A percentile compares a stretch with the other conserved stretches of the same genome.
Conservation (phyloP, 1,140 invertebrate genomes). For the Ceratitis capitata region DNA sequence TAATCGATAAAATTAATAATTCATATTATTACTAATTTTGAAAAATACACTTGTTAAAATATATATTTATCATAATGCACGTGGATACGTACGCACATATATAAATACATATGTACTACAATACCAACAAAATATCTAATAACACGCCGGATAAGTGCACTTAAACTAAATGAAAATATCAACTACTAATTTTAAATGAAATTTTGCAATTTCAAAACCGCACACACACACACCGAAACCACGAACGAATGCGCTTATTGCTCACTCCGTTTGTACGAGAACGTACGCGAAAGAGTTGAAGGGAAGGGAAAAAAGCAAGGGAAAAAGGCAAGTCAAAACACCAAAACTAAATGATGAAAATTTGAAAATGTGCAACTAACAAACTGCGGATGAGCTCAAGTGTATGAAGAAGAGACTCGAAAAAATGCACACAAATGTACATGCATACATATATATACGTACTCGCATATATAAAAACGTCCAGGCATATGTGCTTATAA, state of each 20-base stretch:
- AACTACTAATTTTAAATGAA: conserved; percentile 29
- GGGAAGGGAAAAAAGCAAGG: too few relatives aligned
- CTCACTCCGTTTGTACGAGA: too few relatives aligned
- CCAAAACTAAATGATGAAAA: not conserved
- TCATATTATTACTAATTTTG: too few relatives aligned
- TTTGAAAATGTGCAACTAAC: conserved; percentile 3
- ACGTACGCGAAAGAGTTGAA: not conserved
- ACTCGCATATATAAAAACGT: not conserved
- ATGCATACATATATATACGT: not conserved
- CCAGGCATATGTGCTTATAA: not conserved
- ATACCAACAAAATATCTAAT: not conserved
- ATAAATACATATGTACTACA: too few relatives aligned
- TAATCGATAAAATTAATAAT: too few relatives aligned
- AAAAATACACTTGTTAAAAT: too few relatives aligned
- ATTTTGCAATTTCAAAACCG: conserved; percentile 12
- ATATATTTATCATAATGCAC: too few relatives aligned
- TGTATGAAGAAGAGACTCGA: not conserved
- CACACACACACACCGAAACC: not conserved
- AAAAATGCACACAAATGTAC: not conserved
- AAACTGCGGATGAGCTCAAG: not conserved
- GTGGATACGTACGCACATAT: too few relatives aligned
- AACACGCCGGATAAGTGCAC: not conserved
- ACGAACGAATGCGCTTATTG: not conserved
- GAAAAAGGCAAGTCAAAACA: not conserved
- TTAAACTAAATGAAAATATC: not conserved